These are phyloP conservation scores for Paradoxurus hermaphroditus DNA, from an alignment of 2,113 vertebrate species.

Conservation along the genomic window DNA sequence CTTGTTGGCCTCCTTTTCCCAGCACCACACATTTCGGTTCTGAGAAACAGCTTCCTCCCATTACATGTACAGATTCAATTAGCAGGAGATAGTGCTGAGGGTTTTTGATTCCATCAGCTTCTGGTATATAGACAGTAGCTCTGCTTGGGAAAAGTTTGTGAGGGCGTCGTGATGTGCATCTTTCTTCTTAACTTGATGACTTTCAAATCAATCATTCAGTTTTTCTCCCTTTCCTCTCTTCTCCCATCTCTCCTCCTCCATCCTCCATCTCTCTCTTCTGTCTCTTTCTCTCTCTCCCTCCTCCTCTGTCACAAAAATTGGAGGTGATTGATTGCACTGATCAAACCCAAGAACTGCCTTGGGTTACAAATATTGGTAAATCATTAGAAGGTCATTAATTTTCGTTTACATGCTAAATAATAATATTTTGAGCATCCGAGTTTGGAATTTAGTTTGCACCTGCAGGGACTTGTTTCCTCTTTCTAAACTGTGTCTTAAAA, in stretches of 20 bases:
- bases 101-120: slow-evolving; percentile 24
- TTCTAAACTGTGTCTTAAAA: slow-evolving; percentile 35
- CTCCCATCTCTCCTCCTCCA: rapidly evolving
- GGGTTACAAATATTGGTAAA: neutral
- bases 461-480: neutral
- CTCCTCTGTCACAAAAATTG: neutral
- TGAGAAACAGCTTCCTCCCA: slow-evolving; percentile 56
- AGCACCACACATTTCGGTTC: slow-evolving; percentile 50
- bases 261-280: no score
- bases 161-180: neutral
- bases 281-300: no score
- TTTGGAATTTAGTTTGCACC: slow-evolving; percentile 24
- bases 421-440: neutral
- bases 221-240: neutral
- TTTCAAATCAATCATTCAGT: rapidly evolving
- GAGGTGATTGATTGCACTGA: neutral
- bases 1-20: slow-evolving; percentile 18
- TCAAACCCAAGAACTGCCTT: neutral
- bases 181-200: neutral
- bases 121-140: slow-evolving; percentile 4
- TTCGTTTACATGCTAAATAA: neutral
- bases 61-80: slow-evolving; percentile 46
- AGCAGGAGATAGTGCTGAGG: neutral
- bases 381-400: neutral
- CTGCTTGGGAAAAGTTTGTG: neutral